phyloP scores from a whole-genome alignment of 2,797 vertebrate species.

The Thripadectes ignobilis region DNA sequence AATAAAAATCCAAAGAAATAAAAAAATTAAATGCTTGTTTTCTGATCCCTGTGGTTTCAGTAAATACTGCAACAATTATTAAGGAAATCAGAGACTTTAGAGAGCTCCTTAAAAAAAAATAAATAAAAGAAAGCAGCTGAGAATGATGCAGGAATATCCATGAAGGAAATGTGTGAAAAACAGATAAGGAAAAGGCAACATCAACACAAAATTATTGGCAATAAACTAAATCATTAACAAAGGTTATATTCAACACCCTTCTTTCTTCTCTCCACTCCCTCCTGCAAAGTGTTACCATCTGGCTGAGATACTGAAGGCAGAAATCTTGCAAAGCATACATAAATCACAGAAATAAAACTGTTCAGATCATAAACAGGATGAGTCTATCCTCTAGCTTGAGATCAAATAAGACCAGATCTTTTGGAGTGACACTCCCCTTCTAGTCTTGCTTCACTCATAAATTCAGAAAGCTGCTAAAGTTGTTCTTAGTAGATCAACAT shows the following conservation, averaged over 20 bases:
- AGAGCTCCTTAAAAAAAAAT: constrained; percentile 8
- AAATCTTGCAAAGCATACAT: not conserved
- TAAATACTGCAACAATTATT: not conserved
- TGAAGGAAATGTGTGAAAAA: constrained; percentile 48
- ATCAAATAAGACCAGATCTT: not conserved
- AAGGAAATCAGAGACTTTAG: not conserved
- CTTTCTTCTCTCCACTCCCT: not conserved
- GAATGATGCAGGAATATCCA: constrained; percentile 30
- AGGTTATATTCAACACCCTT: not conserved
- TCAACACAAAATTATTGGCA: constrained; percentile 6
- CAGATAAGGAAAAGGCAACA: constrained; percentile 33
- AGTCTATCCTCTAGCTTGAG: not conserved
- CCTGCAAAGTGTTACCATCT: not conserved
- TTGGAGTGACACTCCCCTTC: not conserved
- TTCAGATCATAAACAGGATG: not conserved
- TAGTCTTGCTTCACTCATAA: not conserved
- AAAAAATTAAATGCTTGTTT: not conserved
- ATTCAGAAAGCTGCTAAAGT: not conserved
- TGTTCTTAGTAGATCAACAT: not conserved
- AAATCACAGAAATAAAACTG: not conserved
- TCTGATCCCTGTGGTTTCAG: not conserved
- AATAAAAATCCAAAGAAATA: not conserved
- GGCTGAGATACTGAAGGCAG: not conserved
- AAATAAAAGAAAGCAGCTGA: not conserved
- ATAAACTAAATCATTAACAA: constrained; percentile 15